Base-by-base conservation (phyloP, 2,888 invertebrate species). In the Caenorhabditis panamensis region DNA sequence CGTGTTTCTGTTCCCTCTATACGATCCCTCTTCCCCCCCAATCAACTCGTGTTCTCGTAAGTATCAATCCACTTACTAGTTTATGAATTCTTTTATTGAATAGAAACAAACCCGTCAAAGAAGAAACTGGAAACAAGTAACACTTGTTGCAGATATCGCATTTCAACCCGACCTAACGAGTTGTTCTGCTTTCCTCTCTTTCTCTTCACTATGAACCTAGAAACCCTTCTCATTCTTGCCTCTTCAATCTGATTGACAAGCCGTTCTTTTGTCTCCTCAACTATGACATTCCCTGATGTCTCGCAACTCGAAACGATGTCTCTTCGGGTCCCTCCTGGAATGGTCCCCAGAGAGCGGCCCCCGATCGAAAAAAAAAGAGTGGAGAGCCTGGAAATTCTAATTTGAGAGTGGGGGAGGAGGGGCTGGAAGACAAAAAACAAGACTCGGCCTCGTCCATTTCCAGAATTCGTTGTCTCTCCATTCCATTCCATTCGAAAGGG, bases 91-190 rank as follows among this genome's bases (percentile, higher is more conserved):
- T 49, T 63, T 49, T 63, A 53, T 75, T 49, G 59, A 49, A 66
- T n/a, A n/a, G n/a, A n/a, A n/a, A n/a, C n/a, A 58, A 24, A 66
- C 58, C 31, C n/a, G 24, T 20, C n/a, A n/a, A n/a, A n/a, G 61
- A 62, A 61, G 61, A 51, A 71, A 54, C 51, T 61, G 51, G 51
- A 63, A 56, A 28, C 56, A 56, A 2, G 69, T 58, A 68, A 75
- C 75, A 75, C 75, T 75, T 75, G 75, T 66, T 75, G 66, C 53
- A 37, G 41, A 66, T 75, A 75, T 75, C 75, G 66, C 75, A 61
- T 75, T 75, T 61, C 75, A 75, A 59, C 4, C 9, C 31, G 31
- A 31, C 18, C 16, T 20, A 13, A 51, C n/a, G 26, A 58, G 72
- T 64, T 49, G 56, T 64, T 73, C 72, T 64, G 54, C 56, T 28